A percentile compares a stretch with the other conserved stretches of the same genome.
These are phyloP conservation scores for Nasua narica DNA, from an alignment of 2,797 vertebrate species.

Conservation along the genomic window DNA sequence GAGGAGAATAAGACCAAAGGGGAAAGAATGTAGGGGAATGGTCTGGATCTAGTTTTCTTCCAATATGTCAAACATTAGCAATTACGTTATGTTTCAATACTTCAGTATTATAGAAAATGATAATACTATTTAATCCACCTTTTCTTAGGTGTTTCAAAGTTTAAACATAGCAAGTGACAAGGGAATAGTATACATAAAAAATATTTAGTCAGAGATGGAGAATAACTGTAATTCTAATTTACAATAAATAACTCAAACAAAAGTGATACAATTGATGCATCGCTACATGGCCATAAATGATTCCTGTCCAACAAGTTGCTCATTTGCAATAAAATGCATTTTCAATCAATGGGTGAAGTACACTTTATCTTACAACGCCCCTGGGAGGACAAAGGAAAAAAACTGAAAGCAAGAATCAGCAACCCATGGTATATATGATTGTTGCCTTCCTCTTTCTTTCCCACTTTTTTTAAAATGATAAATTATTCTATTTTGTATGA, in stretches of 20 bases:
- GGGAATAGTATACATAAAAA: conserved; percentile 33
- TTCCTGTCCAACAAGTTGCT: conserved; percentile 39
- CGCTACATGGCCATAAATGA: conserved; percentile 18
- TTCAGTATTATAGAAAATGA: conserved; percentile 8
- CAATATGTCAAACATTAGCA: neutral
- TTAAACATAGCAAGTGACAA: conserved; percentile 20
- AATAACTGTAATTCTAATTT: conserved; percentile 51
- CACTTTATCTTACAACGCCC: conserved; percentile 40
- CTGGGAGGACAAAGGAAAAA: conserved; percentile 9
- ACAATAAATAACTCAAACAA: conserved; percentile 63
- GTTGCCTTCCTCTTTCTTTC: neutral
- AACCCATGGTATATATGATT: neutral
- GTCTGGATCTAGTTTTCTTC: neutral
- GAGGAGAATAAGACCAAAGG: neutral
- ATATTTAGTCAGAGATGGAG: neutral
- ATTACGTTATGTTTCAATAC: conserved; percentile 23
- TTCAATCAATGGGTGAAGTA: conserved; percentile 58
- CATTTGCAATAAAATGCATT: conserved; percentile 57
- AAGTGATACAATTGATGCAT: neutral
- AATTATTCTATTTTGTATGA: neutral
- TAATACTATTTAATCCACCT: neutral
- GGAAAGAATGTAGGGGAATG: neutral
- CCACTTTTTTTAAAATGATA: neutral
- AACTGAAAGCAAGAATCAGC: neutral
- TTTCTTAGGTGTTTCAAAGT: conserved; percentile 29